Evolutionary conservation across 2,797 vertebrate genomes (phyloP).

Genomic region (Propithecus perrieri): DNA sequence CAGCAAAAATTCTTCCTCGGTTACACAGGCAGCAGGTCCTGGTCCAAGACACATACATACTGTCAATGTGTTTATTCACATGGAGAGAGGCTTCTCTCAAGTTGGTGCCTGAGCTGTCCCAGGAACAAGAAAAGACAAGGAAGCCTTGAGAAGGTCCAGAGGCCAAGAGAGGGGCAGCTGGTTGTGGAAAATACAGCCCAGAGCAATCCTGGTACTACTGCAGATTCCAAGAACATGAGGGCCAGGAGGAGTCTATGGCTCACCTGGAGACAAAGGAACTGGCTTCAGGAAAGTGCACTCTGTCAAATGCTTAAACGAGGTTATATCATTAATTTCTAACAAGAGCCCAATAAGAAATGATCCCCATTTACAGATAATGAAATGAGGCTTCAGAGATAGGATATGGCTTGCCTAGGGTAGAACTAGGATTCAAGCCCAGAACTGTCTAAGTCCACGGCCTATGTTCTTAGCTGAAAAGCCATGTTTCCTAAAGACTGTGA

Average conservation of each 20-base stretch:
- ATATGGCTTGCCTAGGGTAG: background rate
- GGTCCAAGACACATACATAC: slow-evolving; percentile 39
- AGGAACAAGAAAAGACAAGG: slow-evolving; percentile 46
- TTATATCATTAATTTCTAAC: background rate
- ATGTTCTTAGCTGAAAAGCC: background rate
- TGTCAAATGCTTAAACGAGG: background rate
- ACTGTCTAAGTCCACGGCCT: background rate
- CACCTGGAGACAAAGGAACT: background rate
- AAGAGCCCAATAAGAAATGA: background rate
- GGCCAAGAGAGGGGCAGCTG: background rate
- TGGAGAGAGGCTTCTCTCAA: background rate
- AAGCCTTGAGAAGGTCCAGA: slow-evolving; percentile 3
- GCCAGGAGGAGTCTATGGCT: background rate
- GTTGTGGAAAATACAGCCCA: background rate
- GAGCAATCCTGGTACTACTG: background rate
- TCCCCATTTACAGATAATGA: background rate
- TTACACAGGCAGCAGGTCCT: slow-evolving; percentile 28
- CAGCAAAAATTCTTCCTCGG: slow-evolving; percentile 27
- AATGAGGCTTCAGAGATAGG: background rate
- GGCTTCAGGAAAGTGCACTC: background rate
- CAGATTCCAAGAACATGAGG: background rate
- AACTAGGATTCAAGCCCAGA: background rate
- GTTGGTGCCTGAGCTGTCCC: background rate
- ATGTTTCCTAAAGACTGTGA: background rate
- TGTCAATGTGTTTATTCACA: slow-evolving; percentile 12